Evolutionary conservation across 1,140 invertebrate species (phyloP).

Genomic region (Micrasema minimum): DNA sequence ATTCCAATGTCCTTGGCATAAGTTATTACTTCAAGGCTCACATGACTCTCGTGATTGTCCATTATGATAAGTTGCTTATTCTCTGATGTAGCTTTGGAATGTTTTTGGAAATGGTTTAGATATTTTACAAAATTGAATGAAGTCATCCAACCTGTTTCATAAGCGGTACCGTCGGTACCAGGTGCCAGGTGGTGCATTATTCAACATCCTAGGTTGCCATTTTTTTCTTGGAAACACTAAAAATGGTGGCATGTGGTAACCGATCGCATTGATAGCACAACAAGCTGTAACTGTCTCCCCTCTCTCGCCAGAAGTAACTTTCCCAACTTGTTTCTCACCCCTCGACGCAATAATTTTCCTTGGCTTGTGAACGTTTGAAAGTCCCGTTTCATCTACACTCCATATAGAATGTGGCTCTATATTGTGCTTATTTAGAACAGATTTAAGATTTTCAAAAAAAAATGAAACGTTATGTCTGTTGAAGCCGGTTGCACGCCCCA

Average conservation of each 20-base stretch:
- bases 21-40: background rate
- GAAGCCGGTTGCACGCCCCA: background rate
- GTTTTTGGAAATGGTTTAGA: background rate
- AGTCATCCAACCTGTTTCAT: background rate
- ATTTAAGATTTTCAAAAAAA: background rate
- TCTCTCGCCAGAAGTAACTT: too few relatives aligned
- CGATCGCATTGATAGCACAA: slow-evolving; percentile 11
- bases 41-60: background rate
- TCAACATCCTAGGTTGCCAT: background rate
- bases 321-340: background rate
- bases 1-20: background rate
- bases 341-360: background rate
- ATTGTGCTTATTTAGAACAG: background rate
- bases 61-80: background rate
- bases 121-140: background rate
- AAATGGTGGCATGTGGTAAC: slow-evolving; percentile 7
- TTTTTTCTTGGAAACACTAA: slow-evolving; percentile 14
- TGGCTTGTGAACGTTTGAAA: background rate
- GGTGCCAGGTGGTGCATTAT: background rate
- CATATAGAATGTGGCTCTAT: background rate
- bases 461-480: background rate
- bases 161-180: background rate
- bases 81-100: background rate
- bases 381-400: background rate
- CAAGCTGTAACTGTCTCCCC: background rate